Base-by-base conservation (phyloP, 2,797 vertebrate genomes). In the Orientallactaga sibirica region DNA sequence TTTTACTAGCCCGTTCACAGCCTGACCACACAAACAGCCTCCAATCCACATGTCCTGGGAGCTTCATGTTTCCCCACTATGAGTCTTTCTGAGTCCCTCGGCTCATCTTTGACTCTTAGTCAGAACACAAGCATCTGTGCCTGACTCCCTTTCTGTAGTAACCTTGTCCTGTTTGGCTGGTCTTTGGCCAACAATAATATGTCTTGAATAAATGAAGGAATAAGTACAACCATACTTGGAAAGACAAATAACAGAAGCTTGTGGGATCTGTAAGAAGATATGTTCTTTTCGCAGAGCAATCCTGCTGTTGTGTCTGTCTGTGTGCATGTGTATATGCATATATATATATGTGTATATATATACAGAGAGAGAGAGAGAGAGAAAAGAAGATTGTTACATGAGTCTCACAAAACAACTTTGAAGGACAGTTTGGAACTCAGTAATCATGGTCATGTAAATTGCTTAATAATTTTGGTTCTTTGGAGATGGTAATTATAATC, bases 11-110 rank as follows among this genome's bases (percentile, higher is more conserved):
- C 12, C 24, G 5, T 3, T 73, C 91, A 3, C 3, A 33, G 25
- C 62, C 18, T 8, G 24, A 70, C 7, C 25, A 37, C 2, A 29
- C 19, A n/a, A 81, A 7, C 29, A 18, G 12, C 48, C 22, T 62
- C 61, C 29, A 18, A 1, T 55, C 2, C 9, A 4, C 4, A 3
- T 37, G 12, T 0, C 33, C 0, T 1, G 1, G 4, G 9, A 81
- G 3, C 9, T 74, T 41, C 29, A 11, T 19, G n/a, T 15, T 55
- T 74, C 66, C 37, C n/a, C 18, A 55, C 24, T 27, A 27, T 9
- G 24, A 75, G 33, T 5, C 20, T 61, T 88, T 70, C 24, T 33
- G 22, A 18, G 1, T 61, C 16, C 48, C 8, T 52, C 24, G 78
- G 18, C 8, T 33, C 74, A 41, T 75, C 25, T 27, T 74, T 24